Conservation (phyloP, 2,113 vertebrate species). For the Terrapene triunguis region DNA sequence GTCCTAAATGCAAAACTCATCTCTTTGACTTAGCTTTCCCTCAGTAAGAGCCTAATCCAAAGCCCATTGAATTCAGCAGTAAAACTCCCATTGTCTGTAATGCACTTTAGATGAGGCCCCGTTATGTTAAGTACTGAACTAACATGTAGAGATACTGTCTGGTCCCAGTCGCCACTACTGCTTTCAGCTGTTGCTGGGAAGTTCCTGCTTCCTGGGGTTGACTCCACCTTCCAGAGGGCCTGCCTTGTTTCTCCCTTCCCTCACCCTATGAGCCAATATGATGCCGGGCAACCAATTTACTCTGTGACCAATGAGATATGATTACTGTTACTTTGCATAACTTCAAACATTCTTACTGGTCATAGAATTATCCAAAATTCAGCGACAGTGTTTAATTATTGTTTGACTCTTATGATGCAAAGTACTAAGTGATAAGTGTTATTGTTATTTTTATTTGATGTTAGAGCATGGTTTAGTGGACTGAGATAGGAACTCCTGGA, state of each 20-base stretch:
- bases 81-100: not conserved
- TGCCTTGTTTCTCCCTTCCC: not conserved
- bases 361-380: not conserved
- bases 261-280: not conserved
- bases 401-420: constrained; percentile 29
- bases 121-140: not conserved
- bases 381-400: constrained; percentile 17
- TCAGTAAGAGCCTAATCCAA: not conserved
- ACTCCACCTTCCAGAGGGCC: not conserved
- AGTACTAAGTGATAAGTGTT: not conserved
- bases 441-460: not conserved
- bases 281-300: accelerated
- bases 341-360: not conserved
- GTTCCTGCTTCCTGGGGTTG: not conserved
- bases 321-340: not conserved
- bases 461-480: not conserved
- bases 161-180: not conserved
- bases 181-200: not conserved
- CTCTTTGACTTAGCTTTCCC: not conserved
- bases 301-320: not conserved
- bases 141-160: not conserved
- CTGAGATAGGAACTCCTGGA: not conserved
- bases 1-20: not conserved
- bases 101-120: not conserved
- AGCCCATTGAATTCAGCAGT: not conserved